A percentile compares a stretch with the other conserved stretches of the same genome.
phyloP scores from a whole-genome alignment of 2,888 invertebrate species.

The Melanostoma mellinum region DNA sequence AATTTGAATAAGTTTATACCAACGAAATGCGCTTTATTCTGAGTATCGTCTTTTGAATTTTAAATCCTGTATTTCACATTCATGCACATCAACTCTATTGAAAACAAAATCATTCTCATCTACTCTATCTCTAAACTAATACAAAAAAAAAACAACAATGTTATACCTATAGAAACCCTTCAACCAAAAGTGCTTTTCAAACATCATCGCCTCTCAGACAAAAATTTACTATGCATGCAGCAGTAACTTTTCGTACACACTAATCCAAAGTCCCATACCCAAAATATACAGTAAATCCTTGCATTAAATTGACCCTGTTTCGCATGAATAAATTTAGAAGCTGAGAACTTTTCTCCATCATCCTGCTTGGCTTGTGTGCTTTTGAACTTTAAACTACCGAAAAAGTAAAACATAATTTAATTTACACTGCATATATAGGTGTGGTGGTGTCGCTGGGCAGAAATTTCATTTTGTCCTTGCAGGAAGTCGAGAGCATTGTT shows the following conservation, averaged over 20 bases:
- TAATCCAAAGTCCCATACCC: conserved; percentile 19
- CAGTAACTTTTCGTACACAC: conserved; percentile 21
- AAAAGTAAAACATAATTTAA: conserved; percentile 43
- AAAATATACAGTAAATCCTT: conserved; percentile 47
- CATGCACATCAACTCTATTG: neutral
- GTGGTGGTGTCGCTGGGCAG: too few relatives aligned
- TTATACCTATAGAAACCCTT: neutral
- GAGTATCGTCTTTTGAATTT: conserved; percentile 6
- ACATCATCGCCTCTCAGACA: neutral
- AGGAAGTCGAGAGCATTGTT: conserved; percentile 21
- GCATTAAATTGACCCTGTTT: conserved; percentile 64
- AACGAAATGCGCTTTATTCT: conserved; percentile 3
- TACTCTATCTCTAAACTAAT: neutral
- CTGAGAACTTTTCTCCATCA: conserved; percentile 29
- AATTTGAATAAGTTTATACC: conserved; percentile 23
- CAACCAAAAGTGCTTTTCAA: conserved; percentile 7
- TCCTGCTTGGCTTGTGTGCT: neutral
- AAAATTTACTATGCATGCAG: neutral
- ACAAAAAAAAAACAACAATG: neutral
- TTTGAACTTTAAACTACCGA: conserved; percentile 5
- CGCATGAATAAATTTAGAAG: conserved; percentile 60
- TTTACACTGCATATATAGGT: neutral
- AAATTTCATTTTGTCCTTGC: neutral
- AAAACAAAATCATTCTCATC: neutral
- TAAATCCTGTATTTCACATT: neutral